Percentiles rank a stretch among this genome's conserved stretches.
These are phyloP conservation scores for Hypanus sabinus DNA, from an alignment of 2,113 vertebrate genomes.

Conservation along the genomic window DNA sequence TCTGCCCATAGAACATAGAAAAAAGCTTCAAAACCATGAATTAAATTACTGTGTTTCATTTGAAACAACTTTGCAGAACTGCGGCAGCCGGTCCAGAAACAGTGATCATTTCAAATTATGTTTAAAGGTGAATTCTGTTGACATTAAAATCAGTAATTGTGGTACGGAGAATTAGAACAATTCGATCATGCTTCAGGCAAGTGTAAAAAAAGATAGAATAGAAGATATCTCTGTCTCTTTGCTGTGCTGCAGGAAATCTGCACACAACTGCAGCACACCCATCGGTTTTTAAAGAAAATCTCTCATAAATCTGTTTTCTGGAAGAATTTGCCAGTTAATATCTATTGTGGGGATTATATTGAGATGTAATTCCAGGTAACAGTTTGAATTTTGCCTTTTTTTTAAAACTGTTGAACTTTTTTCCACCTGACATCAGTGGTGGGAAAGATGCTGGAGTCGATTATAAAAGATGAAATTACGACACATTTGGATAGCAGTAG, in stretches of 20 bases:
- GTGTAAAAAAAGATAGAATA: neutral
- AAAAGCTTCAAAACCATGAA: neutral
- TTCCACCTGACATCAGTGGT: too few relatives aligned
- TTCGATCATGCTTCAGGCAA: neutral
- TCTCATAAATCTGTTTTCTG: neutral
- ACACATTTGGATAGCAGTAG: too few relatives aligned
- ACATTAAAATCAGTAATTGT: neutral
- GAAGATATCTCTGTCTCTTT: neutral
- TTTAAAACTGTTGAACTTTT: neutral
- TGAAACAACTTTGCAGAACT: neutral
- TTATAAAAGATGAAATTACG: too few relatives aligned
- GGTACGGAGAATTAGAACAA: neutral
- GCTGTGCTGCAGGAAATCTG: neutral
- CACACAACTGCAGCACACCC: neutral
- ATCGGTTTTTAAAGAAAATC: neutral
- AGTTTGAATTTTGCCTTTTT: neutral
- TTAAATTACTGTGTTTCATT: neutral
- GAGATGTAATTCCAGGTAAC: neutral
- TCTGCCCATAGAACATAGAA: neutral
- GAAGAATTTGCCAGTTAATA: neutral
- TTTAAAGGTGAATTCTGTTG: too few relatives aligned
- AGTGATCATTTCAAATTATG: neutral
- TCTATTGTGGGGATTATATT: neutral
- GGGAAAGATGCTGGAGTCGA: too few relatives aligned
- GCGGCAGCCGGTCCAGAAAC: neutral